Conservation (phyloP, 2,113 vertebrate species). For the Pomatostomus ruficeps region DNA sequence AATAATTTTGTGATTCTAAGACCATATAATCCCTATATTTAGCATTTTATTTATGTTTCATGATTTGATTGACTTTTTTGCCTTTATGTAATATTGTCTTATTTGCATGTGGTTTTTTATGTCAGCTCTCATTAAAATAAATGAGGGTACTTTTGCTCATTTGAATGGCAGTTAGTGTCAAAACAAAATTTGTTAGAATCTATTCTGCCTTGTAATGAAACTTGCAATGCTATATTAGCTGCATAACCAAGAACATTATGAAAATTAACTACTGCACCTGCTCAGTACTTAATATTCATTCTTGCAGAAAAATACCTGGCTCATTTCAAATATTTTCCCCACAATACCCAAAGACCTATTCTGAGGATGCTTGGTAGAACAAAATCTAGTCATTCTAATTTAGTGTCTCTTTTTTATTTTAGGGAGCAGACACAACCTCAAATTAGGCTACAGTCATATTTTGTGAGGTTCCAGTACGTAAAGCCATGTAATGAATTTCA, state of each 20-base stretch:
- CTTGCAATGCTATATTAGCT: conserved; percentile 39
- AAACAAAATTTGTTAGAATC: conserved; percentile 50
- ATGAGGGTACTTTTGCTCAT: conserved; percentile 6
- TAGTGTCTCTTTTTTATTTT: not conserved
- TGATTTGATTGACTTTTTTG: not conserved
- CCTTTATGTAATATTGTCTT: not conserved
- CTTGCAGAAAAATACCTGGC: not conserved
- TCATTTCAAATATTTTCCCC: not conserved
- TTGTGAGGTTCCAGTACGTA: not conserved
- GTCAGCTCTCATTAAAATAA: conserved; percentile 37
- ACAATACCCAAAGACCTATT: not conserved
- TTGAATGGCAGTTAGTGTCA: conserved; percentile 61
- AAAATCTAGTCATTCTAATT: not conserved
- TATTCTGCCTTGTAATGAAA: conserved; percentile 54
- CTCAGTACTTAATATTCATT: conserved; percentile 28
- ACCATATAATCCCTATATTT: not conserved
- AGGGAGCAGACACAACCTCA: not conserved
- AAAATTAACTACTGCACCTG: conserved; percentile 61
- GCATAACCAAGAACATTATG: conserved; percentile 44
- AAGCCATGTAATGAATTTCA: not conserved
- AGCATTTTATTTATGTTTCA: not conserved
- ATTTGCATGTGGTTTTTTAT: not conserved
- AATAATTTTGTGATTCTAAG: not conserved
- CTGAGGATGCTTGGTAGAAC: not conserved
- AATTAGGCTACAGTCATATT: not conserved